Percentiles rank a stretch among this genome's conserved stretches.
Evolutionary conservation across 2,888 invertebrate genomes (phyloP).

Genomic region (Elmis aenea): DNA sequence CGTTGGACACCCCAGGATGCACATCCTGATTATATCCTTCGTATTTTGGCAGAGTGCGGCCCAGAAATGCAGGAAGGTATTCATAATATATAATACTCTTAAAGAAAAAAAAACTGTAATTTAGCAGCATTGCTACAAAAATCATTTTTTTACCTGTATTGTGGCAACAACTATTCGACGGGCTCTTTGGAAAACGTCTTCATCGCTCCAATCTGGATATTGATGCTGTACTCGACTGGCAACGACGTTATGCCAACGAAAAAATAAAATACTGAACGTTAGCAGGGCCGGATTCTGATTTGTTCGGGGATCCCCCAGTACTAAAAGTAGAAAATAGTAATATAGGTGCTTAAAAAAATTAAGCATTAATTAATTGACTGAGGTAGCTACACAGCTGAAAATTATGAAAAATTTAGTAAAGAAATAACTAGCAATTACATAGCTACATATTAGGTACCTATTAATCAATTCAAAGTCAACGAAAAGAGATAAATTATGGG

Average conservation of each 20-base stretch:
- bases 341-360: too few relatives aligned
- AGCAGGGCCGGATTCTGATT: constrained; percentile 97
- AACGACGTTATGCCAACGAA: constrained; percentile 93
- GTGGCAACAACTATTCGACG: constrained; percentile 87
- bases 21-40: constrained; percentile 84
- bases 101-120: constrained; percentile 31
- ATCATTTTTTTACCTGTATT: constrained; percentile 74
- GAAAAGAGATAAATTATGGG: too few relatives aligned
- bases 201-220: constrained; percentile 87
- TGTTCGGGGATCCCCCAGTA: constrained; percentile 90
- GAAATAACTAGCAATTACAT: too few relatives aligned
- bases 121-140: neutral
- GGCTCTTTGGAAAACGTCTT: constrained; percentile 88
- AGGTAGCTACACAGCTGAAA: too few relatives aligned
- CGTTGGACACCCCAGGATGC: constrained; percentile 92
- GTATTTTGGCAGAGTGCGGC: constrained; percentile 64
- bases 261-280: constrained; percentile 87
- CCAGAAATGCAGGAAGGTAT: constrained; percentile 88
- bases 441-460: too few relatives aligned
- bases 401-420: too few relatives aligned
- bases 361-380: too few relatives aligned
- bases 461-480: too few relatives aligned
- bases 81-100: constrained; percentile 95
- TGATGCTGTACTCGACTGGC: constrained; percentile 72
- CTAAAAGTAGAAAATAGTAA: constrained; percentile 53